A percentile compares a stretch with the other conserved stretches of the same genome.
These are phyloP conservation scores for Hypomesus transpacificus DNA, from an alignment of 2,113 vertebrate species.

Conservation along the genomic window DNA sequence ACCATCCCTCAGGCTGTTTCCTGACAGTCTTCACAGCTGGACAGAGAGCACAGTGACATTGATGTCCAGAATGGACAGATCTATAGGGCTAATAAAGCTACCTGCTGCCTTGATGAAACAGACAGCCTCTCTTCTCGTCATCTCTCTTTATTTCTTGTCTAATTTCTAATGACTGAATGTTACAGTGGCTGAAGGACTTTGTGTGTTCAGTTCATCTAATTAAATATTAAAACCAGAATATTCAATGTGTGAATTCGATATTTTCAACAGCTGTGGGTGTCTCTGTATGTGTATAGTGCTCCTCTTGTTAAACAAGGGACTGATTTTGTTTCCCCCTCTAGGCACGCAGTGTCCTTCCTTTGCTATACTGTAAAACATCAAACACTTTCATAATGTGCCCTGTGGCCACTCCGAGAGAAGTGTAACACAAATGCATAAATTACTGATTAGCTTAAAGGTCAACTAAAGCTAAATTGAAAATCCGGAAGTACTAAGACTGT, in stretches of 20 bases:
- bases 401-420: neutral
- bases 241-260: neutral
- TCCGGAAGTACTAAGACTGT: constrained; percentile 8
- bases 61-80: no score
- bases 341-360: neutral
- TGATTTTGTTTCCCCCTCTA: constrained; percentile 9
- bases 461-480: constrained; percentile 24
- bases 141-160: neutral
- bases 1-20: no score
- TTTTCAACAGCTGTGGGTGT: neutral
- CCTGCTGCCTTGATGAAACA: neutral
- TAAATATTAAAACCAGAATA: constrained; percentile 37
- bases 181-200: constrained; percentile 17
- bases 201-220: constrained; percentile 26
- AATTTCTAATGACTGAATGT: constrained; percentile 30
- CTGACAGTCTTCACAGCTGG: no score
- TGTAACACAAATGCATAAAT: constrained; percentile 28
- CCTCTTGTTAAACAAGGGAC: constrained; percentile 26
- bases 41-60: no score
- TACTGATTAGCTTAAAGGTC: constrained; percentile 23
- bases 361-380: constrained; percentile 35
- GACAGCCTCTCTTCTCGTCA: constrained; percentile 5
- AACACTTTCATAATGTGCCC: constrained; percentile 26
- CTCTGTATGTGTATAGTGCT: constrained; percentile 15
- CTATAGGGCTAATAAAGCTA: no score